Percentiles rank a stretch among this genome's conserved stretches.
phyloP scores from a whole-genome alignment of 2,888 invertebrate genomes.

The Patella depressa region DNA sequence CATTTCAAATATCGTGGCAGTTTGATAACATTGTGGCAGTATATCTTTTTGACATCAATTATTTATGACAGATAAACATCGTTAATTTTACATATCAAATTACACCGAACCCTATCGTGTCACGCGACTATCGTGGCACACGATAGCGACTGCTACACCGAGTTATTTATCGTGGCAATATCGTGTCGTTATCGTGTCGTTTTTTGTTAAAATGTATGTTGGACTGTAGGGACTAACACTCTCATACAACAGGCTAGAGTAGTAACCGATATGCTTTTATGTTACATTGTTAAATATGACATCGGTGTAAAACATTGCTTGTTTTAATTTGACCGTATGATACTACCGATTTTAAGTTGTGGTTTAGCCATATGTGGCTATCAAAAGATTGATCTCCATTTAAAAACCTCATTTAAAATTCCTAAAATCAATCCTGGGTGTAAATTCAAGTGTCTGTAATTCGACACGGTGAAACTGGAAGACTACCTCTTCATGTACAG shows the following conservation, averaged over 20 bases:
- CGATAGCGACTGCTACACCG: too few species aligned
- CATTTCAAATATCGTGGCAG: too few species aligned
- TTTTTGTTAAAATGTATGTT: too few species aligned
- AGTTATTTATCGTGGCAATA: too few species aligned
- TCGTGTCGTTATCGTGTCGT: too few species aligned
- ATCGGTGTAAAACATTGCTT: constrained; percentile 8
- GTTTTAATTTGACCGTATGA: constrained; percentile 16
- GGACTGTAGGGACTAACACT: constrained; percentile 1
- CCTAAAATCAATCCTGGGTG: constrained; percentile 12
- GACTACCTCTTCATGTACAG: constrained; percentile 15
- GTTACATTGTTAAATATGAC: neutral
- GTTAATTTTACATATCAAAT: too few species aligned
- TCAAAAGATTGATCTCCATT: neutral
- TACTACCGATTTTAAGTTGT: constrained; percentile 18
- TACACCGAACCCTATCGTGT: too few species aligned
- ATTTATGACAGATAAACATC: too few species aligned
- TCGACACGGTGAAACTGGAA: constrained; percentile 17
- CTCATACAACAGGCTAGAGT: constrained; percentile 15
- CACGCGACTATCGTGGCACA: too few species aligned
- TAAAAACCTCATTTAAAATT: constrained; percentile 24
- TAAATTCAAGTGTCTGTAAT: constrained; percentile 18
- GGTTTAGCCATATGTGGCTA: constrained; percentile 23
- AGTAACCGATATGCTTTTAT: neutral
- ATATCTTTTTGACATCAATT: too few species aligned
- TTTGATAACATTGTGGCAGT: too few species aligned